Conservation (phyloP, 2,888 invertebrate genomes). For the Sialis fuliginosa region DNA sequence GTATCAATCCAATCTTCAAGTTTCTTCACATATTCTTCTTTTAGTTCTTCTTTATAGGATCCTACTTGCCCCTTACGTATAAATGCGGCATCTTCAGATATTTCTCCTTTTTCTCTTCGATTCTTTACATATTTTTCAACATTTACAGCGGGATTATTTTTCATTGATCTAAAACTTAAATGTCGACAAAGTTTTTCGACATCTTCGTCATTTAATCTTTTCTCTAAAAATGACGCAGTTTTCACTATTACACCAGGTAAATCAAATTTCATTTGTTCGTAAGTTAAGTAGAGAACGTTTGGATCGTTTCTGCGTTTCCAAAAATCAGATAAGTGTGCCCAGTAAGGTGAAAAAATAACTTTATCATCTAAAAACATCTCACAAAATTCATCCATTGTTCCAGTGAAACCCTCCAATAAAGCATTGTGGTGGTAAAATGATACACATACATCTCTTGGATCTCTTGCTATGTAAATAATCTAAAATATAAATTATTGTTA, state of each 20-base stretch:
- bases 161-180: not conserved
- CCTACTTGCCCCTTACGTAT: not conserved
- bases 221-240: not conserved
- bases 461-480: not conserved
- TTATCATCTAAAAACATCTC: not conserved
- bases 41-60: not conserved
- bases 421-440: not conserved
- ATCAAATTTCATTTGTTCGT: not conserved
- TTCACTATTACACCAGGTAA: not conserved
- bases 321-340: not conserved
- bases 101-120: not conserved
- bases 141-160: not conserved
- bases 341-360: not conserved
- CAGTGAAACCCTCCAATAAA: not conserved
- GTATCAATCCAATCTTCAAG: not conserved
- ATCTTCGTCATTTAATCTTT: not conserved
- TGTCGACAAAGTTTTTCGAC: not conserved
- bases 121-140: not conserved
- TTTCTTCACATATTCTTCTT: not conserved
- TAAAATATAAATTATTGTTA: not conserved
- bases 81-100: not conserved
- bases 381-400: not conserved
- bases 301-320: not conserved
- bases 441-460: not conserved
- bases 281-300: not conserved